Evolutionary conservation across 2,797 vertebrate species (phyloP).

Genomic region (Orientallactaga sibirica): DNA sequence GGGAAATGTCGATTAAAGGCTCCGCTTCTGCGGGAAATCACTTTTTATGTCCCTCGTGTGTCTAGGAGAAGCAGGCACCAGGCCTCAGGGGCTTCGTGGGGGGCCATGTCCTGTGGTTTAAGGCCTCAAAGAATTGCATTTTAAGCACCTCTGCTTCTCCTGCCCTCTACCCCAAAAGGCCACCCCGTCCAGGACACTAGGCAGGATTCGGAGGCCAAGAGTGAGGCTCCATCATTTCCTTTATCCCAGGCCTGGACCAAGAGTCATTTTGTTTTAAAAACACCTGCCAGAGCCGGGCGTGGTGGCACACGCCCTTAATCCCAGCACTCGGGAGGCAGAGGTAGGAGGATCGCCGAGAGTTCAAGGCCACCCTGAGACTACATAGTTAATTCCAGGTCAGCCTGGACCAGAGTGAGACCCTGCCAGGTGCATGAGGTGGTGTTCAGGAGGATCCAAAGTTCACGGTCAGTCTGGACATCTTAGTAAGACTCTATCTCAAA

Average conservation of each 20-base stretch:
- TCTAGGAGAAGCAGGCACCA: conserved; percentile 69
- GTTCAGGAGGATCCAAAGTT: too few relatives aligned
- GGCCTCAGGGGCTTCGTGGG: not conserved
- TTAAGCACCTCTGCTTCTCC: conserved; percentile 55
- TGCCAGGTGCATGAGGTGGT: too few relatives aligned
- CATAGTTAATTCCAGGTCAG: too few relatives aligned
- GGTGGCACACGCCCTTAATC: too few relatives aligned
- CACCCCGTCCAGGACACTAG: not conserved
- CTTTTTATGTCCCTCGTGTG: conserved; percentile 80
- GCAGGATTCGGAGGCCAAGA: accelerated
- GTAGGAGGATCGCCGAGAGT: too few relatives aligned
- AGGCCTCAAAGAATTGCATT: conserved; percentile 54
- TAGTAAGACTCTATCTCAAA: too few relatives aligned
- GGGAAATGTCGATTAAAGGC: conserved; percentile 85
- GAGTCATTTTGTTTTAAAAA: not conserved
- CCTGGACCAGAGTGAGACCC: too few relatives aligned
- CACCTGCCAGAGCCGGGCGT: too few relatives aligned
- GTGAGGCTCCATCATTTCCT: not conserved
- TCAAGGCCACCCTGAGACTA: too few relatives aligned
- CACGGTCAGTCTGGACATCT: too few relatives aligned
- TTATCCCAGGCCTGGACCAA: too few relatives aligned
- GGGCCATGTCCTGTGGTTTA: conserved; percentile 32
- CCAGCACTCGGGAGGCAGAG: too few relatives aligned
- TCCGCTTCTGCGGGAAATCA: conserved; percentile 81
- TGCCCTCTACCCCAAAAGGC: not conserved